Evolutionary conservation across 2,888 invertebrate genomes (phyloP), one percentile per base, ranked within the genome.

Genomic region (Pristionchus arcanus): DNA sequence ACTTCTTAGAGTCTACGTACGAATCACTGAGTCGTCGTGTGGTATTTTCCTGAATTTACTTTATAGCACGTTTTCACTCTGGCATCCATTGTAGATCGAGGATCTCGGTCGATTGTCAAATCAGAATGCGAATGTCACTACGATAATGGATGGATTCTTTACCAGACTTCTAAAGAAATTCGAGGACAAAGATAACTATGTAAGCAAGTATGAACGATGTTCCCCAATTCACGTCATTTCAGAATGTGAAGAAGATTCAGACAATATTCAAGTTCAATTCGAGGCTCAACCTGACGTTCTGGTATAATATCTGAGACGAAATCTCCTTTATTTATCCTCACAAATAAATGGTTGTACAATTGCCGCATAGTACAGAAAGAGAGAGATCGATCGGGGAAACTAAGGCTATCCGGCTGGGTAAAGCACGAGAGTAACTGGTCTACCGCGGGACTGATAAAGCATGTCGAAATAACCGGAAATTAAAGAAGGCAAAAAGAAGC

Each of bases 251-350:
- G 2, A 84, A 34, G 34, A 31, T 84, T 21, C 2, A 34, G 11
- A 55, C 59, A 11, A 87, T 87, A 34, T 87, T 87, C 68, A 87
- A 66, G 25, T 74, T 88, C 55, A 74, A 88, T 34, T 71, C 87
- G 55, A 71, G 87, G 34, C 31, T 55, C 21, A 74, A 88, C 34
- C 21, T 74, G 28, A 88, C 87, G 28, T 88, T 88, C 74, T 88
- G 87, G 87, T 74, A 88, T 55, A 88, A 88, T 74, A n/a, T 88
- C 13, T 88, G 74, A 87, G 66, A 85, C 68, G 21, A 21, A 74
- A 74, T 37, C 37, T 74, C 37, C 3, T 74, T 42, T 74, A 74
- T 74, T 74, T 21, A 28, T 21, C 2, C 1, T 42, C 15, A 71
- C 34, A 34, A 71, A 71, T 34, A 71, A 74, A 31, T 15, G 37